Percentiles rank a stretch among this genome's conserved stretches.
These are phyloP conservation scores for Rhinogobius similis DNA, from an alignment of 2,113 vertebrate genomes.

Conservation along the genomic window DNA sequence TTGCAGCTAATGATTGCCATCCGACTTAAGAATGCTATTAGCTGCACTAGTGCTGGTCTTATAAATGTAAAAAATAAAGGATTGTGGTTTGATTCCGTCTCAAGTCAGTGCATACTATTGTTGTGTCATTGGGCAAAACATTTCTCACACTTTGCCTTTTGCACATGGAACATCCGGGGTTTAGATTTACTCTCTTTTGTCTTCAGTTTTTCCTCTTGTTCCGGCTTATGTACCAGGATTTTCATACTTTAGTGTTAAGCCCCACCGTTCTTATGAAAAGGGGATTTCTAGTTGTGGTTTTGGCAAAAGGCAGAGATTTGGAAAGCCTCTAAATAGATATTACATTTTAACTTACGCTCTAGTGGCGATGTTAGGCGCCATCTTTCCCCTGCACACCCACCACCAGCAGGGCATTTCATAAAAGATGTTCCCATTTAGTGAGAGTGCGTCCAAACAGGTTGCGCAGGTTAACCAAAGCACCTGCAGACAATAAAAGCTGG, in stretches of 20 bases:
- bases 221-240: neutral
- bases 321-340: neutral
- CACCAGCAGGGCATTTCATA: conserved; percentile 11
- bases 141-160: too few relatives aligned
- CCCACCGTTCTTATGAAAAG: neutral
- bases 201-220: neutral
- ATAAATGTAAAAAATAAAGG: too few relatives aligned
- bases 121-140: too few relatives aligned
- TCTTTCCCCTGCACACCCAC: neutral
- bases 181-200: neutral
- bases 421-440: conserved; percentile 30
- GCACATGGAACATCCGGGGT: neutral
- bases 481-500: conserved; percentile 35
- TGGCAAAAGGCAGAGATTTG: neutral
- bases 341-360: neutral
- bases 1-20: too few relatives aligned
- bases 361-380: neutral
- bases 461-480: conserved; percentile 45
- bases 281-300: neutral
- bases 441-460: conserved; percentile 43
- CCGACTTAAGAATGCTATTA: too few relatives aligned
- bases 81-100: too few relatives aligned
- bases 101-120: neutral
- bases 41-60: too few relatives aligned
- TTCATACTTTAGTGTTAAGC: neutral